Conservation (phyloP, 53 echinoderm and acorn worm genomes). For the Holothuria scabra region DNA sequence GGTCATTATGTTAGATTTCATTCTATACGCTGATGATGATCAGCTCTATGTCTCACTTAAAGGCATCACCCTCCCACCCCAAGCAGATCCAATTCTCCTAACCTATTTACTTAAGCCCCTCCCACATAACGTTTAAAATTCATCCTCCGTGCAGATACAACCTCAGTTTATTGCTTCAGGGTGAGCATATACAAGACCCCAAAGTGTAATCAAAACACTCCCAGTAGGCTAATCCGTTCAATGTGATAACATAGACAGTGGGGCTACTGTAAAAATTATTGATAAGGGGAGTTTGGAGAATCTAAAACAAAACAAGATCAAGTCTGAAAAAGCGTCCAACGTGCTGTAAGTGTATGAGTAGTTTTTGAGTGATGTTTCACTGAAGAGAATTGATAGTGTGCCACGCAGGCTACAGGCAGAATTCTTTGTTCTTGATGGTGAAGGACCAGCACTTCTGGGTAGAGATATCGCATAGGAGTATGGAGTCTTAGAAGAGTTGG, state of each 20-base stretch:
- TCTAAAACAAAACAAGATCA: slow-evolving; percentile 54
- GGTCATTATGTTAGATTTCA: no score
- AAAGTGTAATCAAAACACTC: no score
- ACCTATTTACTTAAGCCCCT: no score
- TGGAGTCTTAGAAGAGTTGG: slow-evolving; percentile 42
- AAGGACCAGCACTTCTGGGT: slow-evolving; percentile 60
- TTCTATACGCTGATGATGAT: no score
- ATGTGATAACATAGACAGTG: slow-evolving; percentile 74
- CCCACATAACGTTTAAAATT: no score
- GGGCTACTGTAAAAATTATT: slow-evolving; percentile 55
- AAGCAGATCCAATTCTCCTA: no score
- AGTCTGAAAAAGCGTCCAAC: slow-evolving; percentile 39
- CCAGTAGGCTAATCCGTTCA: no score
- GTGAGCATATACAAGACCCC: no score
- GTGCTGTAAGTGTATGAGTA: slow-evolving; percentile 61
- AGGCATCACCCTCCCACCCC: no score
- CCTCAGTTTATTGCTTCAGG: no score
- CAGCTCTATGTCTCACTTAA: no score
- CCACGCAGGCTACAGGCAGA: slow-evolving; percentile 42
- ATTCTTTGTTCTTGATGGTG: slow-evolving; percentile 55
- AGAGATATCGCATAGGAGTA: slow-evolving; percentile 46
- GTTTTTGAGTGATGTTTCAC: slow-evolving; percentile 39
- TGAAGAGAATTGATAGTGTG: neutral
- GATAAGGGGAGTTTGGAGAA: slow-evolving; percentile 49
- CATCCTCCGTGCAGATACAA: no score